These are phyloP conservation scores for Drosophila macrospina DNA, from an alignment of 2,888 invertebrate species.

Conservation along the genomic window DNA sequence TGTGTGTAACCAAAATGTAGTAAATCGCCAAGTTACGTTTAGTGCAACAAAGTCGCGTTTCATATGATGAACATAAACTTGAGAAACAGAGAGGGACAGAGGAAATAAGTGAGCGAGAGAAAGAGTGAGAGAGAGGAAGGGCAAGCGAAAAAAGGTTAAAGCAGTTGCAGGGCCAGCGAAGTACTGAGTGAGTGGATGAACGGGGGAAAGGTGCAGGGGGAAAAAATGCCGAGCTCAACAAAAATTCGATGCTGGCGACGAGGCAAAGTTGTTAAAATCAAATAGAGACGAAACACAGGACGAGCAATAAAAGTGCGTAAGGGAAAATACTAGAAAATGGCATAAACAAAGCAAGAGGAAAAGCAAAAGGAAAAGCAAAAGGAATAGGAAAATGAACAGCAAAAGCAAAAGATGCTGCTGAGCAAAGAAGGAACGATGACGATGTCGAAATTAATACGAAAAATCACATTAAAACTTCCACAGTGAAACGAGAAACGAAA, in stretches of 20 bases:
- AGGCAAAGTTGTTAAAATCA: slow-evolving; percentile 68
- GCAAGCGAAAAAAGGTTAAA: slow-evolving; percentile 53
- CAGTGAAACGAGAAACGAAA: slow-evolving; percentile 32
- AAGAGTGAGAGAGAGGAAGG: background rate
- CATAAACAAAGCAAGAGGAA: no score
- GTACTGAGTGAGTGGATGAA: background rate
- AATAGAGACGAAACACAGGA: slow-evolving; percentile 61
- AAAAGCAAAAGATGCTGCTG: slow-evolving; percentile 11
- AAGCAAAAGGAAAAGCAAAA: background rate
- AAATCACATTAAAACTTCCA: slow-evolving; percentile 78
- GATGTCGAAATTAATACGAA: slow-evolving; percentile 79
- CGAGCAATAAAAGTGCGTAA: slow-evolving; percentile 76
- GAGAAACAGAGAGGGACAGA: slow-evolving; percentile 4
- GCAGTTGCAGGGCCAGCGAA: slow-evolving; percentile 17
- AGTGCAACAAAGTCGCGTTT: slow-evolving; percentile 75
- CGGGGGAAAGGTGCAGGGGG: background rate
- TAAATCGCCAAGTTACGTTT: slow-evolving; percentile 69
- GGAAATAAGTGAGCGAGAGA: slow-evolving; percentile 3
- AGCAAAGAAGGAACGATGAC: slow-evolving; percentile 65
- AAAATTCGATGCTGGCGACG: slow-evolving; percentile 71
- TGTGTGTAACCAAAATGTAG: slow-evolving; percentile 64
- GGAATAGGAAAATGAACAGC: background rate
- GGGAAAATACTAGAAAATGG: slow-evolving; percentile 67
- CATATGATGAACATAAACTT: slow-evolving; percentile 66
- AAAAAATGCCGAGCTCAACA: slow-evolving; percentile 67